Conservation (phyloP, 2,797 vertebrate genomes). For the Esox masquinongy region DNA sequence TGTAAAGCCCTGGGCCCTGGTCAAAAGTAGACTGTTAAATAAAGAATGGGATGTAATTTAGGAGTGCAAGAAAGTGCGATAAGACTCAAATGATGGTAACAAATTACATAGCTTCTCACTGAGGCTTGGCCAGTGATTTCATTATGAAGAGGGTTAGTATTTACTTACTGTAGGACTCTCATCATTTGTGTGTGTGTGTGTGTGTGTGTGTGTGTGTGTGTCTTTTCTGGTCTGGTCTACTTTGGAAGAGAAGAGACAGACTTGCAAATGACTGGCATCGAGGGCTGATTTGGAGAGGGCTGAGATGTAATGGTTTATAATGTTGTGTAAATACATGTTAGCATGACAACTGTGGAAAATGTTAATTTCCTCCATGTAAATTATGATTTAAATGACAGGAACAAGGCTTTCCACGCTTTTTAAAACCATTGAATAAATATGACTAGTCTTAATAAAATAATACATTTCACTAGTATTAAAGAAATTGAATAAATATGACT, state of each 20-base stretch:
- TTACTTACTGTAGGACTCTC: slow-evolving; percentile 34
- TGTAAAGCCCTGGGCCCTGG: background rate
- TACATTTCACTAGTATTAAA: background rate
- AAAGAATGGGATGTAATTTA: background rate
- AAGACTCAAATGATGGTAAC: slow-evolving; percentile 58
- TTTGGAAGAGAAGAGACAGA: slow-evolving; percentile 31
- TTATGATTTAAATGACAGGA: background rate
- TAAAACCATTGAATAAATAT: slow-evolving; percentile 2
- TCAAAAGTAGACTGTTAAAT: background rate
- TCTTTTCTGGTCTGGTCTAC: slow-evolving; percentile 41
- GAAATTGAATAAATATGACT: too few species aligned
- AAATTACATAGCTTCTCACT: slow-evolving; percentile 50
- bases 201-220: background rate
- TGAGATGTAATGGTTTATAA: background rate
- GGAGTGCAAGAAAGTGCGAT: slow-evolving; percentile 61
- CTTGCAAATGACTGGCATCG: background rate
- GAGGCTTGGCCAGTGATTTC: slow-evolving; percentile 49
- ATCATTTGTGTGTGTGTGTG: too few species aligned
- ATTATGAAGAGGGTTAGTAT: slow-evolving; percentile 33
- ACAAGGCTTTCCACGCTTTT: background rate
- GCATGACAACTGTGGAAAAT: background rate
- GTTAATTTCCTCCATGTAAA: background rate
- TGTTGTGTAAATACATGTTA: background rate
- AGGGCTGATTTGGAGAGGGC: background rate
- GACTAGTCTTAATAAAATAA: background rate